Evolutionary conservation across 2,113 vertebrate genomes (phyloP).

Genomic region (Amblyornis subalaris): DNA sequence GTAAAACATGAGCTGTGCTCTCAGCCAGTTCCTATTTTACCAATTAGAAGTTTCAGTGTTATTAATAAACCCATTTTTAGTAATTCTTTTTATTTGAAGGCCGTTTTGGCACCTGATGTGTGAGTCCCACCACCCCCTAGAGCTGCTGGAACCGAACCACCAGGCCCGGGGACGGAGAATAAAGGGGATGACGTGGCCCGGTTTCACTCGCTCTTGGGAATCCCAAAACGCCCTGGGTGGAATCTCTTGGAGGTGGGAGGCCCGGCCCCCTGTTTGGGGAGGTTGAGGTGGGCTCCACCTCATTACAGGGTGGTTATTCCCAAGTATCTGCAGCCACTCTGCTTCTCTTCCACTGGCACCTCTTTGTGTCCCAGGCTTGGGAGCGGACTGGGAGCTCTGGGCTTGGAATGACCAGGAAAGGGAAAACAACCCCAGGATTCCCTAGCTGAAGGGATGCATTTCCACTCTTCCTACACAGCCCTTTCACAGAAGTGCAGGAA

Average conservation of each 20-base stretch:
- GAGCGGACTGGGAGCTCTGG: not conserved
- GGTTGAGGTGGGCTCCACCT: not conserved
- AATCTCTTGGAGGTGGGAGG: not conserved
- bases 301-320: rapidly evolving
- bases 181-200: rapidly evolving
- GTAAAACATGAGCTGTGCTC: too few species aligned
- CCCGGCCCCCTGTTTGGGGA: not conserved
- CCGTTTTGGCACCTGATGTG: rapidly evolving
- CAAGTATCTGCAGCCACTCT: not conserved
- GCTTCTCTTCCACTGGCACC: rapidly evolving
- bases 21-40: rapidly evolving
- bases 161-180: not conserved
- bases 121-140: rapidly evolving
- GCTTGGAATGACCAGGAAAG: not conserved
- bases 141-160: not conserved
- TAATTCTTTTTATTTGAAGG: not conserved
- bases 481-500: not conserved
- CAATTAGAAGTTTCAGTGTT: rapidly evolving
- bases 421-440: not conserved
- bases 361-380: not conserved
- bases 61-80: not conserved
- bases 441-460: not conserved
- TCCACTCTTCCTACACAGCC: too few species aligned
- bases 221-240: rapidly evolving
- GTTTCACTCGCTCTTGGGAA: not conserved